Evolutionary conservation across 2,888 invertebrate species (phyloP).

Genomic region (Anthoptus insignis): DNA sequence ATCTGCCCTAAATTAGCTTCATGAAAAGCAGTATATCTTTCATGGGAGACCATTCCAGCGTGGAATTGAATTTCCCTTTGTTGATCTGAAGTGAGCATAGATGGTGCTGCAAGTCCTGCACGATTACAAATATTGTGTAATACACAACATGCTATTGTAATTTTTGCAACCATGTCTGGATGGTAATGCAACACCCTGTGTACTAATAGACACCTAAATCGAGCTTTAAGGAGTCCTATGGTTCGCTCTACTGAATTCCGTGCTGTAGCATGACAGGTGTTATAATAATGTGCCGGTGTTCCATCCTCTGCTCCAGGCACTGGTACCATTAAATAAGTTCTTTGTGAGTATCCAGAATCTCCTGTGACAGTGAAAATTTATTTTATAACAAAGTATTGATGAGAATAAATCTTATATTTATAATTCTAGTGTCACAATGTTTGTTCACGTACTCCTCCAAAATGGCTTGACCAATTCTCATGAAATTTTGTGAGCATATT

Average conservation of each 20-base stretch:
- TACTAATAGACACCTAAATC: conserved; percentile 16
- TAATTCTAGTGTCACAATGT: too few relatives aligned
- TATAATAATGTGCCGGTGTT: conserved; percentile 19
- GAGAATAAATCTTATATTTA: too few relatives aligned
- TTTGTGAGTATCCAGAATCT: conserved; percentile 4
- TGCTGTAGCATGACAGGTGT: conserved; percentile 11
- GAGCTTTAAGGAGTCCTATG: conserved; percentile 12
- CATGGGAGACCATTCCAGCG: too few relatives aligned
- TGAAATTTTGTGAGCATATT: too few relatives aligned
- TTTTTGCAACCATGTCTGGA: neutral
- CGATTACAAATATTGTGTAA: neutral
- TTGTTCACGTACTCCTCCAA: too few relatives aligned
- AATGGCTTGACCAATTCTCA: too few relatives aligned
- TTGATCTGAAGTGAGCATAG: neutral
- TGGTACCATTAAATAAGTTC: conserved; percentile 8
- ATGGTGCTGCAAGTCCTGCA: too few relatives aligned
- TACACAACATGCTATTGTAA: neutral
- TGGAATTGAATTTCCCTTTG: too few relatives aligned
- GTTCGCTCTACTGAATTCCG: conserved; percentile 14
- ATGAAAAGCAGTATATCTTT: too few relatives aligned
- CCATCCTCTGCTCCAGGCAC: conserved; percentile 9
- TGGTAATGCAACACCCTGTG: neutral
- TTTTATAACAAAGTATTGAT: too few relatives aligned
- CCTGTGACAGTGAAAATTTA: neutral
- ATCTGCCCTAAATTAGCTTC: too few relatives aligned